Evolutionary conservation across 2,888 invertebrate genomes (phyloP).

Genomic region (Noctua janthe): DNA sequence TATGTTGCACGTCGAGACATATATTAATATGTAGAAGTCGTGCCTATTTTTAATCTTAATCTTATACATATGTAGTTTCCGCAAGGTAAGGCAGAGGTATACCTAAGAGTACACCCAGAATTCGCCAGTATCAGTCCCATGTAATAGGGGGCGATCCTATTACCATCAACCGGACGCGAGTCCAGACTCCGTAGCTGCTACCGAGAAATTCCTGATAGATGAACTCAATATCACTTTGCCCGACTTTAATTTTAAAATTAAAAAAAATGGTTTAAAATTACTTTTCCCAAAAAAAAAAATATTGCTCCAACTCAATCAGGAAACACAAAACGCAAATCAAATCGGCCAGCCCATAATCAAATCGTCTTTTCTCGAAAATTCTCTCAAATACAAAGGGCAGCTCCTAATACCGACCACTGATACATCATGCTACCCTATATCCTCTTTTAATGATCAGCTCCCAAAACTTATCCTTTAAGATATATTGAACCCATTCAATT

Average conservation of each 20-base stretch:
- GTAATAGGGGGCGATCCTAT: neutral
- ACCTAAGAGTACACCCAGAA: neutral
- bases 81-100: neutral
- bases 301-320: neutral
- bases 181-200: too few relatives aligned
- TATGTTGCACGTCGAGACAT: too few relatives aligned
- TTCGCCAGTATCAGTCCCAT: neutral
- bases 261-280: neutral
- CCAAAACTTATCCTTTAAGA: conserved; percentile 29
- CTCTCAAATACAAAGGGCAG: conserved; percentile 26
- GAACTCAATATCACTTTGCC: neutral
- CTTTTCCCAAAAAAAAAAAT: neutral
- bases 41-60: too few relatives aligned
- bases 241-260: neutral
- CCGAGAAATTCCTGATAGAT: too few relatives aligned
- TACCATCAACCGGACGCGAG: too few relatives aligned
- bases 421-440: conserved; percentile 37
- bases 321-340: conserved; percentile 8
- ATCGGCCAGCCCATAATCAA: conserved; percentile 5
- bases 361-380: conserved; percentile 1
- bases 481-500: neutral
- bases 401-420: conserved; percentile 33
- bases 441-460: conserved; percentile 46
- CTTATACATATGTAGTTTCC: neutral
- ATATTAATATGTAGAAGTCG: too few relatives aligned